phyloP scores from a whole-genome alignment of 2,113 vertebrate genomes.

The Heloderma charlesbogerti region DNA sequence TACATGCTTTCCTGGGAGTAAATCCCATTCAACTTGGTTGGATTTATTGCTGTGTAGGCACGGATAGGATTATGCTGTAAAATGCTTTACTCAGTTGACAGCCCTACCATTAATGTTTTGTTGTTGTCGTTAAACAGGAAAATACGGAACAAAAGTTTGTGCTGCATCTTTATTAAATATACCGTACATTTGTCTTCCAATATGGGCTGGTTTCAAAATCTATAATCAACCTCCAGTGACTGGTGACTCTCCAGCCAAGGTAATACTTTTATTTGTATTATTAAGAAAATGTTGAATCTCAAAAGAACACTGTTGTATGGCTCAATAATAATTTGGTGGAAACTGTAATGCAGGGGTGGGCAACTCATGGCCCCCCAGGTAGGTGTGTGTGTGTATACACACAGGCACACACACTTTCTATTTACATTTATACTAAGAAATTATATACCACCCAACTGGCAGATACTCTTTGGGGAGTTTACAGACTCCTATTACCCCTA shows the following conservation, averaged over 20 bases:
- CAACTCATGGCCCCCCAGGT: too few relatives aligned
- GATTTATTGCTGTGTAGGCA: background rate
- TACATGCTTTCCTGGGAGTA: background rate
- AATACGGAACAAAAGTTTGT: conserved; percentile 84
- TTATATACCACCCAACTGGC: too few relatives aligned
- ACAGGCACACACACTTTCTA: too few relatives aligned
- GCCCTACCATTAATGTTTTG: background rate
- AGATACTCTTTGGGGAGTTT: too few relatives aligned
- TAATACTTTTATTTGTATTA: conserved; percentile 65
- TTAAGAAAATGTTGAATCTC: background rate
- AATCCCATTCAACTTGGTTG: background rate
- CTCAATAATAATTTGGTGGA: background rate
- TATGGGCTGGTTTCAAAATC: conserved; percentile 91
- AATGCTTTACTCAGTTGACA: background rate
- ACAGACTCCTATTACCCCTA: too few relatives aligned
- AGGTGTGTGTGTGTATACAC: too few relatives aligned
- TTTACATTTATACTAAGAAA: too few relatives aligned
- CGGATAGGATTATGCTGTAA: background rate
- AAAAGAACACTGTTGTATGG: background rate
- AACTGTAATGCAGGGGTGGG: background rate
- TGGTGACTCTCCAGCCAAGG: conserved; percentile 74
- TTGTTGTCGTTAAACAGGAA: conserved; percentile 79
- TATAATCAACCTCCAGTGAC: conserved; percentile 80
- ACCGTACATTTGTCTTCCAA: conserved; percentile 84
- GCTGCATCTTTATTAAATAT: conserved; percentile 85